Base-by-base conservation (phyloP, 2,888 invertebrate species). In the Incurvaria masculella region DNA sequence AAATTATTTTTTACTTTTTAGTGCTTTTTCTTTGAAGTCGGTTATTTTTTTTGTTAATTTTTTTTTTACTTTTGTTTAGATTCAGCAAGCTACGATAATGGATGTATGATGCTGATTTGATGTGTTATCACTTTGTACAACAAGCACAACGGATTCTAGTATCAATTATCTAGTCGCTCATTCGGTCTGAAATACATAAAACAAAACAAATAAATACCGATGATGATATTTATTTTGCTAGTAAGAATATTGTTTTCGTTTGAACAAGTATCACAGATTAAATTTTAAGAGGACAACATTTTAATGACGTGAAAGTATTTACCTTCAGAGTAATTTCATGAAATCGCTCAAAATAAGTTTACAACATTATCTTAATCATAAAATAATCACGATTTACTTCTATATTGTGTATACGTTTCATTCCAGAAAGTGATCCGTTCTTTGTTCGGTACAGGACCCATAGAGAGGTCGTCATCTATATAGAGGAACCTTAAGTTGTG, bases 401-500 rank as follows among this genome's bases (percentile, higher is more conserved):
- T 57, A 51, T 69, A 74, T 39, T 66, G 65, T 44, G 61, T 63
- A 56, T 76, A 78, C 0, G 71, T 74, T 18, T 68, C 62, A 53
- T 73, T 72, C 76, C 76, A 78, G 6, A 76, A 62, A 0, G 55
- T 48, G 2, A 72, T 61, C 0, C 69, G 56, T 1, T 55, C 47
- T 16, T 63, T 60, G 53, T 69, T 63, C 73, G 72, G 72, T 53
- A 76, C 60, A 0, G 65, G 69, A 2, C 64, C 66, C 2, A 68
- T 69, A 59, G 61, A 58, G 4, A 72, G 52, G 26, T 57, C 55
- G 3, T 55, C 42, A 60, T 72, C 74, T 47, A 76, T 69, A 45
- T 73, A 60, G 39, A 78, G 60, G 0, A 72, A 73, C 5, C 53
- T 57, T 6, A 75, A 75, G 62, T 69, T 72, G 54, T 55, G 51